Evolutionary conservation across 1,140 invertebrate genomes (phyloP).

Genomic region (Pseudachorutes palmiensis): DNA sequence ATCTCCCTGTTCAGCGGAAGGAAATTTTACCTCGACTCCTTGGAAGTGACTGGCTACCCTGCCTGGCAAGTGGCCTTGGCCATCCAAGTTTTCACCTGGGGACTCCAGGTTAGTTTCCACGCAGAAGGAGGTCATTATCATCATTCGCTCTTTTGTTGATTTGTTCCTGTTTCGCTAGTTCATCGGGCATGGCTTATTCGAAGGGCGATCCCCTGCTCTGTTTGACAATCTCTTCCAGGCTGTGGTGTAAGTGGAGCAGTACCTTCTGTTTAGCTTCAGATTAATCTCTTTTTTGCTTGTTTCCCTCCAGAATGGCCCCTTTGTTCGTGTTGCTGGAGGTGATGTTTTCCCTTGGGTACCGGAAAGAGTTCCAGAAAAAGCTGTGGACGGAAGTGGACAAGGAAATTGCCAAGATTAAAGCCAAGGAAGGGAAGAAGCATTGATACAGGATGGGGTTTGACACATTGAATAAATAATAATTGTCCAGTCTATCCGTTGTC

Average conservation of each 20-base stretch:
- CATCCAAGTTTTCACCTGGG: slow-evolving; percentile 36
- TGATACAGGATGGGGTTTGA: no score
- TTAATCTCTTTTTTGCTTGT: slow-evolving; percentile 6
- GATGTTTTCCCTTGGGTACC: slow-evolving; percentile 36
- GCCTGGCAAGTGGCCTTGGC: slow-evolving; percentile 27
- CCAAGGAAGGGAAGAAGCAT: background rate
- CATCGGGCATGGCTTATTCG: slow-evolving; percentile 38
- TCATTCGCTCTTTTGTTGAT: background rate
- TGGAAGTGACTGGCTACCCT: slow-evolving; percentile 17
- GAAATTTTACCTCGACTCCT: slow-evolving; percentile 28
- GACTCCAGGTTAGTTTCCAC: slow-evolving; percentile 26
- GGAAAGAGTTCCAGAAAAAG: slow-evolving; percentile 34
- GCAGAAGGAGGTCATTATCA: background rate
- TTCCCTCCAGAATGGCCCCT: slow-evolving; percentile 36
- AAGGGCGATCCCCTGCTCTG: slow-evolving; percentile 38
- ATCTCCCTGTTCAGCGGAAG: slow-evolving; percentile 18
- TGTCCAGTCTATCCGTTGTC: no score
- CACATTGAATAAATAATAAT: no score
- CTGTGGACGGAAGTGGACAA: slow-evolving; percentile 31
- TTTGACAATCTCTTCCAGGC: slow-evolving; percentile 37
- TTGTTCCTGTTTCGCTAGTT: slow-evolving; percentile 28
- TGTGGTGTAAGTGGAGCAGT: slow-evolving; percentile 24
- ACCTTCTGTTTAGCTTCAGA: background rate
- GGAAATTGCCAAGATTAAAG: slow-evolving; percentile 25
- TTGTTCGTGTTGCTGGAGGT: slow-evolving; percentile 38